These are phyloP conservation scores for Acanthurus lineatus DNA, from an alignment of 2,797 vertebrate genomes.

Conservation along the genomic window DNA sequence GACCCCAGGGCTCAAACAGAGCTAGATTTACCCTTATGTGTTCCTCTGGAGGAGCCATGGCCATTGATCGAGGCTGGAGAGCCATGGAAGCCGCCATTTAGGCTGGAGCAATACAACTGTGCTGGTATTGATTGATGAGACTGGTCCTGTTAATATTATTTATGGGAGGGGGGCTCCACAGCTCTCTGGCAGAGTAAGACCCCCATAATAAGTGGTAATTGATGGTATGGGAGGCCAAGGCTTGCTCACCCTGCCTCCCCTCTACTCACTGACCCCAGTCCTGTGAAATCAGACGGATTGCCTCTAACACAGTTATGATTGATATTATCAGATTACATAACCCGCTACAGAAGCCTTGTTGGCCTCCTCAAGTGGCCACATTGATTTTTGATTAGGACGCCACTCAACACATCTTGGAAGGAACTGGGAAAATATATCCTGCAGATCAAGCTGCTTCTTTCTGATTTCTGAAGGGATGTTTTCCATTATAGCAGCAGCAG, in stretches of 20 bases:
- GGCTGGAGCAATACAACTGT: slow-evolving; percentile 91
- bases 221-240: slow-evolving; percentile 91
- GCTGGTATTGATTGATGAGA: slow-evolving; percentile 92
- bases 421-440: slow-evolving; percentile 76
- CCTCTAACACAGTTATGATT: slow-evolving; percentile 95
- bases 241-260: slow-evolving; percentile 83
- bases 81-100: slow-evolving; percentile 86
- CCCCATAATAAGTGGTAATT: slow-evolving; percentile 97
- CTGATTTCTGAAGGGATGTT: slow-evolving; percentile 52
- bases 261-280: slow-evolving; percentile 89
- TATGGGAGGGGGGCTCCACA: slow-evolving; percentile 88
- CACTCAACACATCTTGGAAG: slow-evolving; percentile 86
- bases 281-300: slow-evolving; percentile 94
- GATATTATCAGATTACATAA: slow-evolving; percentile 98
- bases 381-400: slow-evolving; percentile 96
- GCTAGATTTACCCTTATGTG: slow-evolving; percentile 82
- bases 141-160: slow-evolving; percentile 94
- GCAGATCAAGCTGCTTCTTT: slow-evolving; percentile 45
- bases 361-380: slow-evolving; percentile 89
- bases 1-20: slow-evolving; percentile 78
- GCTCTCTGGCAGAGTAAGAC: slow-evolving; percentile 87
- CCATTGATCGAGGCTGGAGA: slow-evolving; percentile 91
- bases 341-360: slow-evolving; percentile 85
- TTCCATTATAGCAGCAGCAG: slow-evolving; percentile 29
- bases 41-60: slow-evolving; percentile 82